phyloP scores from a whole-genome alignment of 1,140 invertebrate genomes.

The Battus philenor region DNA sequence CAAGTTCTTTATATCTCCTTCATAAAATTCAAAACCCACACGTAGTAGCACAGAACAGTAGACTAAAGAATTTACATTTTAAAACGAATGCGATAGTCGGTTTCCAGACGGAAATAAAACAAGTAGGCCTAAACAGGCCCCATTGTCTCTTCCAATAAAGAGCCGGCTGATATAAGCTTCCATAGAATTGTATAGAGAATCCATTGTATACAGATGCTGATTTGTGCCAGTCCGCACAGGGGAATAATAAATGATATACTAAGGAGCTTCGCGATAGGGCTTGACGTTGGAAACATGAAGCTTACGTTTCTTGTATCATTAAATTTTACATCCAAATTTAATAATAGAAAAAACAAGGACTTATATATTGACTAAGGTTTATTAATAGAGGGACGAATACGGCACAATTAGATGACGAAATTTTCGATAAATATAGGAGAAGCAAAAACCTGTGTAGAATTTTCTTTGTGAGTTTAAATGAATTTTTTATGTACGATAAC shows the following conservation, averaged over 20 bases:
- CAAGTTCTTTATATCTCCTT: too few relatives aligned
- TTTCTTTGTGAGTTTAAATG: too few relatives aligned
- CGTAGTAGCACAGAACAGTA: neutral
- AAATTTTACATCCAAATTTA: too few relatives aligned
- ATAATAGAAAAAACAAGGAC: too few relatives aligned
- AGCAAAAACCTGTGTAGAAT: too few relatives aligned
- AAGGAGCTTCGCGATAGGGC: constrained; percentile 31
- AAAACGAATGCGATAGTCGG: constrained; percentile 17
- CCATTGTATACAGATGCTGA: constrained; percentile 49
- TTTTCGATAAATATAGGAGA: too few relatives aligned
- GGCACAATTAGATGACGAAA: too few relatives aligned
- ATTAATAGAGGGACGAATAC: too few relatives aligned
- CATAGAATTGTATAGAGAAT: constrained; percentile 30
- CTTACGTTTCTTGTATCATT: constrained; percentile 10
- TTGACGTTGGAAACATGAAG: constrained; percentile 33
- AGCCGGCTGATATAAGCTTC: constrained; percentile 30
- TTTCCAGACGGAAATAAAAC: constrained; percentile 29
- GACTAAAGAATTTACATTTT: constrained; percentile 13
- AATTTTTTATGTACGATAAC: too few relatives aligned
- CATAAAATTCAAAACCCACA: too few relatives aligned
- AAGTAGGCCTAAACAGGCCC: constrained; percentile 24
- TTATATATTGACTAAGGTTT: too few relatives aligned
- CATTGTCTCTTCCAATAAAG: constrained; percentile 51
- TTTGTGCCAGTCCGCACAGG: constrained; percentile 35
- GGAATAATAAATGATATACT: constrained; percentile 56